Conservation (phyloP, 2,797 vertebrate genomes). For the Mallotus villosus region DNA sequence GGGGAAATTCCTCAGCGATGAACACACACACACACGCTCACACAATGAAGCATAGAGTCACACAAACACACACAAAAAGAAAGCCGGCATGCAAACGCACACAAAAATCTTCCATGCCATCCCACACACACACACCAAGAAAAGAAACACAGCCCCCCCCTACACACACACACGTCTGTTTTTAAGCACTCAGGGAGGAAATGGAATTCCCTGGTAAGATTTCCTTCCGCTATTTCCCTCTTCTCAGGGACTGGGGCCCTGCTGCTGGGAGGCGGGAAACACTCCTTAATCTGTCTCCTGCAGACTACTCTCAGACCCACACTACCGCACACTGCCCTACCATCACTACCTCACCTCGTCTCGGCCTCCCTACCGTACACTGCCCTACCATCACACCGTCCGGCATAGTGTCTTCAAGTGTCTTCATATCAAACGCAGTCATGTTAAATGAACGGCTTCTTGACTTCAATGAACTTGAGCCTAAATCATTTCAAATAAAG, state of each 20-base stretch:
- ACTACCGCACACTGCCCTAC: conserved; percentile 15
- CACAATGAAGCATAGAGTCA: not conserved
- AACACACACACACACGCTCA: conserved; percentile 35
- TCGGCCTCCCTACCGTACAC: too few relatives aligned
- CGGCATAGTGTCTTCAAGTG: too few relatives aligned
- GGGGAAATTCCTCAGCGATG: conserved; percentile 72
- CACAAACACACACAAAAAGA: too few relatives aligned
- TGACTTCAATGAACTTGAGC: too few relatives aligned
- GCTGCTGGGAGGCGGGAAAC: conserved; percentile 47
- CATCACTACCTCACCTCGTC: not conserved
- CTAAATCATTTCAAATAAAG: too few relatives aligned
- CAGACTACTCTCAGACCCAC: not conserved
- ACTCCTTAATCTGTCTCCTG: conserved; percentile 61
- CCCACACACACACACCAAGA: not conserved
- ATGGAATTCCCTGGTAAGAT: conserved; percentile 75
- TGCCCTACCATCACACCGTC: too few relatives aligned
- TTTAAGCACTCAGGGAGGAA: conserved; percentile 67
- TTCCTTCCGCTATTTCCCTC: conserved; percentile 71
- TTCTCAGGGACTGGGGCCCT: conserved; percentile 66
- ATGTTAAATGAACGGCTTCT: too few relatives aligned
- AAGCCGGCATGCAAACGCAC: too few relatives aligned
- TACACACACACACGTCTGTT: conserved; percentile 49
- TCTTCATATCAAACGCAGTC: too few relatives aligned
- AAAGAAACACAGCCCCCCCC: too few relatives aligned
- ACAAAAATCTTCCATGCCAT: too few relatives aligned